Conservation (phyloP, 2,797 vertebrate genomes). For the Tamandua tetradactyla region DNA sequence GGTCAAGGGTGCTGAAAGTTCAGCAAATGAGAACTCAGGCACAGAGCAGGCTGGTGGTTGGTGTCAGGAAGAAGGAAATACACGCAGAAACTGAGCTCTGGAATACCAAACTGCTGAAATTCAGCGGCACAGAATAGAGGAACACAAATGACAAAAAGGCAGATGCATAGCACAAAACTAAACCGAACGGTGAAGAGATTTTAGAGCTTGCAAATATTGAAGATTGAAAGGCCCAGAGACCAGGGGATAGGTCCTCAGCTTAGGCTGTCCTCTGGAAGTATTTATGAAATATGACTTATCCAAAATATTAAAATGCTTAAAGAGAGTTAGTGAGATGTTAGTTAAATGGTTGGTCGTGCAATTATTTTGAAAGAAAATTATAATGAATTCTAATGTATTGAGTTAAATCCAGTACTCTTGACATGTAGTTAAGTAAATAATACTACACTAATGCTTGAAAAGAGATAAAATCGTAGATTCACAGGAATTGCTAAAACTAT, state of each 20-base stretch:
- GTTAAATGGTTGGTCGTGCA: background rate
- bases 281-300: background rate
- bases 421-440: background rate
- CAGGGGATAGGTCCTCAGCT: background rate
- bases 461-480: background rate
- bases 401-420: background rate
- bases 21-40: background rate
- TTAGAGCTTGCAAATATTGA: background rate
- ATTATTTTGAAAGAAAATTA: background rate
- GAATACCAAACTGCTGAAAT: background rate
- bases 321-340: background rate
- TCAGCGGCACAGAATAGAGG: background rate
- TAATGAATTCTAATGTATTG: background rate
- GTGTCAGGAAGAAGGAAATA: background rate
- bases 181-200: background rate
- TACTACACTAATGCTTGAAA: background rate
- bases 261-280: background rate
- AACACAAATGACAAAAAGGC: background rate
- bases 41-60: rapidly evolving
- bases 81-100: background rate
- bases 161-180: background rate
- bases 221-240: background rate
- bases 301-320: background rate
- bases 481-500: background rate
- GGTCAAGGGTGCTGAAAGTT: background rate